Evolutionary conservation across 2,888 invertebrate species (phyloP), one percentile per base, ranked within the genome.

Genomic region (Melinaea marsaeus): DNA sequence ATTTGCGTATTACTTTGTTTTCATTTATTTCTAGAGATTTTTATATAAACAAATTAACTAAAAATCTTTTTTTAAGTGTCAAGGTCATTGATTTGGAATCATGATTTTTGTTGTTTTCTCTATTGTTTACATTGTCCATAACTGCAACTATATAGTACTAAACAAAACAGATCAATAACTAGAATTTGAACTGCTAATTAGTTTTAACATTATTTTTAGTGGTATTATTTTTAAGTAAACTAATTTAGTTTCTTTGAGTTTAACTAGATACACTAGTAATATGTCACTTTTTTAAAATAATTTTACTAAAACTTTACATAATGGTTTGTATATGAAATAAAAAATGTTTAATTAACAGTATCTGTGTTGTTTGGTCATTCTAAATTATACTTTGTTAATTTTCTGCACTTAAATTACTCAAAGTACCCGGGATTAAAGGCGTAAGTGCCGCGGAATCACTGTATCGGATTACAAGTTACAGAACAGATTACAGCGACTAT

Each of bases 231-330:
- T 13, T 22, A 22, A n/a, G 46, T 46, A 46, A n/a, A 11, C 11
- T n/a, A 11, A n/a, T 46, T 46, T 11, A n/a, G 11, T 46, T 13
- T 11, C 46, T 46, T 11, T 11, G 13, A 46, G 22, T 22, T 22
- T 22, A 22, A 22, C 22, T 22, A 0, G 22, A 22, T 1, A 22
- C 22, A 22, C 22, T 22, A 51, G 47, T 51, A 33, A 34, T 9
- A 45, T 22, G 45, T 47, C 22, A 22, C 22, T 22, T 22, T 22
- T 22, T 22, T 1, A 22, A 22, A 22, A 22, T 22, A 22, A 22
- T 22, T 22, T 22, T 22, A 22, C 22, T 22, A 22, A 61, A 61
- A 56, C 42, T 60, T 58, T 45, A 62, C 61, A 57, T 48, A 58
- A 58, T 59, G 56, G 58, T 57, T 55, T 42, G 57, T 22, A 22